Conservation (phyloP, 2,797 vertebrate genomes). For the Eulemur rubriventer region DNA sequence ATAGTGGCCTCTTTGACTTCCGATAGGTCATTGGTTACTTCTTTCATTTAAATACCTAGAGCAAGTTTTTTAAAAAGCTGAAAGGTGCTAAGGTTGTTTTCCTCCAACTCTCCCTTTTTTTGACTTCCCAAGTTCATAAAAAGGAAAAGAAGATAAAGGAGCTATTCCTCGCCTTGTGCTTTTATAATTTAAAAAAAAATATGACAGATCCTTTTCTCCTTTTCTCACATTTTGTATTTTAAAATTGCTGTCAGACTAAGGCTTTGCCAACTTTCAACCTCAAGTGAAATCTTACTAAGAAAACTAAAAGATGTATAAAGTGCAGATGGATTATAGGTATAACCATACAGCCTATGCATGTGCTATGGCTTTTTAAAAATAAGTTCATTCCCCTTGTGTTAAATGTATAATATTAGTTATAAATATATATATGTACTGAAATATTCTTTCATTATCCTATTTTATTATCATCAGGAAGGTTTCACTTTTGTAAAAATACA, state of each 20-base stretch:
- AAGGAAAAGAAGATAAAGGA: constrained; percentile 65
- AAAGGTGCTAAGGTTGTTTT: constrained; percentile 49
- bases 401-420: constrained; percentile 48
- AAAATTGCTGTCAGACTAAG: constrained; percentile 68
- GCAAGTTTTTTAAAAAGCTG: constrained; percentile 51
- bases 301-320: constrained; percentile 63
- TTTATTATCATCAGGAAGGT: constrained; percentile 28
- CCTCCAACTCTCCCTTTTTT: constrained; percentile 4
- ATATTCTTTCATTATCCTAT: not conserved
- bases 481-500: constrained; percentile 9
- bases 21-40: constrained; percentile 12
- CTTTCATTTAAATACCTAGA: constrained; percentile 17
- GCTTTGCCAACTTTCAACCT: constrained; percentile 33
- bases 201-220: constrained; percentile 70
- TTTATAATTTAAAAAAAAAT: constrained; percentile 73
- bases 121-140: constrained; percentile 40
- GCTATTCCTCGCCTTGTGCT: constrained; percentile 39
- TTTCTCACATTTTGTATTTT: constrained; percentile 67
- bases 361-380: constrained; percentile 30
- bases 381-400: constrained; percentile 38
- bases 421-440: constrained; percentile 24
- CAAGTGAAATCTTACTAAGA: not conserved
- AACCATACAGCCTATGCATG: not conserved
- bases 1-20: not conserved
- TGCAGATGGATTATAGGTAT: constrained; percentile 66